Evolutionary conservation across 2,797 vertebrate species (phyloP), one percentile per base, ranked within the genome.

Genomic region (Gila robusta): DNA sequence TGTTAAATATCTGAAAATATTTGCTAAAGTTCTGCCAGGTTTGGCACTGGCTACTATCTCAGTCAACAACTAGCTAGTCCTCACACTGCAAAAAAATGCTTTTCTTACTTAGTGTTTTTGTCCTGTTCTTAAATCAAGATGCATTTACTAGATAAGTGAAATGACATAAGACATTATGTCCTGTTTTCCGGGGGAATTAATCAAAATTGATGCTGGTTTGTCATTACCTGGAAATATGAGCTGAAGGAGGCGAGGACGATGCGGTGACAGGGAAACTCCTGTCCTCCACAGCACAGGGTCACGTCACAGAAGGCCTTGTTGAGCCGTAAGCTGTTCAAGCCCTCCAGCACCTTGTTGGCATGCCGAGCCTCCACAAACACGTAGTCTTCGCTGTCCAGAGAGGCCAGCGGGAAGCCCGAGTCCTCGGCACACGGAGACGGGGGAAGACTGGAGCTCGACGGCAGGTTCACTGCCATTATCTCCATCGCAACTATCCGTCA

Each of bases 301-400:
- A 96, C 96, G 44, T 96, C 96, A 71, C 96, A 96, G 93, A 96
- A 96, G 87, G 96, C 95, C 56, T 96, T 95, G 91, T 96, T 95
- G 88, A 96, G 95, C 39, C 96, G 91, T 59, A 96, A 89, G 89
- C 94, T 95, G 92, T 96, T 96, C 14, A 96, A 92, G 77, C 96
- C 96, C 87, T 96, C 95, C 84, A 96, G 93, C 77, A 96, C 96
- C 6, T 94, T 95, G 92, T 91, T 93, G 83, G 96, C 92, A 87
- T 96, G 96, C 17, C 91, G 91, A 44, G 90, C 77, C 89, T 96
- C 96, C 84, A 95, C 92, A 39, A 96, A 96, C 88, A 96, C 90
- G 81, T 94, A 95, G 91, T 96, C 95, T 84, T 96, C 95, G 37
- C 87, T 94, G 86, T 90, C 93, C 87, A 92, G 87, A 1, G 90